phyloP scores from a whole-genome alignment of 2,888 invertebrate genomes.

The Clusia tigrina region DNA sequence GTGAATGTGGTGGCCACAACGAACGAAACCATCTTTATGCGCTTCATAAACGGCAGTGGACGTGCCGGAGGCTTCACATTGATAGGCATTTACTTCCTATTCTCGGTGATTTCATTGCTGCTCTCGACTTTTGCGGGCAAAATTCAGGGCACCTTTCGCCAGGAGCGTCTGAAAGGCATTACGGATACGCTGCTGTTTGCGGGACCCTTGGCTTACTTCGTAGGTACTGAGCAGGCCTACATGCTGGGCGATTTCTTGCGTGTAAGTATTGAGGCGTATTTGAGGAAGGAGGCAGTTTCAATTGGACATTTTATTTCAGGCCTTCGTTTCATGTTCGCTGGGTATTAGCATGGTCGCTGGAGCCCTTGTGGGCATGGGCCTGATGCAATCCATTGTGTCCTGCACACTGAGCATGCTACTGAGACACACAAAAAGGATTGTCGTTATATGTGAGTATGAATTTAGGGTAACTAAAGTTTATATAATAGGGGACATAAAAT shows the following conservation, averaged over 20 bases:
- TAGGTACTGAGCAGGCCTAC: conserved; percentile 85
- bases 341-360: conserved; percentile 78
- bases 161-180: conserved; percentile 67
- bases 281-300: no score
- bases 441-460: conserved; percentile 74
- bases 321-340: conserved; percentile 83
- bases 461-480: no score
- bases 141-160: conserved; percentile 52
- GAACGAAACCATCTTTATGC: conserved; percentile 47
- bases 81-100: conserved; percentile 60
- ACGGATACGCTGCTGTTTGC: conserved; percentile 70
- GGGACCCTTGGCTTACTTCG: conserved; percentile 80
- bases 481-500: no score
- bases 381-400: conserved; percentile 78
- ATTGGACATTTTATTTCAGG: no score
- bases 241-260: conserved; percentile 84
- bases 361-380: conserved; percentile 77
- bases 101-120: conserved; percentile 65
- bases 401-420: conserved; percentile 83
- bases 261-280: conserved; percentile 65
- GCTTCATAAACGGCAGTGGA: conserved; percentile 53
- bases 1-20: neutral
- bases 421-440: conserved; percentile 76
- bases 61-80: conserved; percentile 53
- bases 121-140: conserved; percentile 66